A percentile compares a stretch with the other conserved stretches of the same genome.
phyloP scores from a whole-genome alignment of 1,140 invertebrate genomes.

The Drosophila pseudoobscura region DNA sequence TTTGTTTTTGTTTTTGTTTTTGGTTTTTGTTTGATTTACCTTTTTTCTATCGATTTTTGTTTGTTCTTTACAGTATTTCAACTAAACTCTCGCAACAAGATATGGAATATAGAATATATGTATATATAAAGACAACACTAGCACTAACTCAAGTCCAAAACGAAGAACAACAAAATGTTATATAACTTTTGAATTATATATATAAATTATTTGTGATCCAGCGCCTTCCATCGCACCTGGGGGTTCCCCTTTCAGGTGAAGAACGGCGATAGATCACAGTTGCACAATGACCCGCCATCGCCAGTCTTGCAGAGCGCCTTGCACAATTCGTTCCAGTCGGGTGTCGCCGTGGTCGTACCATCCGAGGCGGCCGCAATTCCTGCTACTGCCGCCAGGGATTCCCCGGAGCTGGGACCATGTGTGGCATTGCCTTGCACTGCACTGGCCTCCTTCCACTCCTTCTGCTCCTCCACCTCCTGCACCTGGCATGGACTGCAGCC shows the following conservation, averaged over 20 bases:
- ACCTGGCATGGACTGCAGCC: conserved; percentile 71
- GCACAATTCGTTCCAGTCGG: conserved; percentile 84
- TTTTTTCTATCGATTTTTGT: conserved; percentile 58
- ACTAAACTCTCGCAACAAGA: conserved; percentile 66
- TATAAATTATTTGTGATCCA: conserved; percentile 53
- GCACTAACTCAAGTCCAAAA: conserved; percentile 67
- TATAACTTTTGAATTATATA: conserved; percentile 59
- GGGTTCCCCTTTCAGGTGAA: conserved; percentile 36
- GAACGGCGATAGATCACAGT: conserved; percentile 85
- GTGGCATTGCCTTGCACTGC: conserved; percentile 43
- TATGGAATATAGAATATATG: conserved; percentile 47
- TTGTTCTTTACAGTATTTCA: conserved; percentile 58
- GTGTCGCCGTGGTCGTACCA: conserved; percentile 27
- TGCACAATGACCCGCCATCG: conserved; percentile 85
- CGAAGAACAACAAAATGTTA: conserved; percentile 47
- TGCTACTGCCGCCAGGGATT: conserved; percentile 3
- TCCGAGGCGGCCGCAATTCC: conserved; percentile 12
- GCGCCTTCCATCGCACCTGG: conserved; percentile 29
- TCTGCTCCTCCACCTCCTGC: conserved; percentile 15
- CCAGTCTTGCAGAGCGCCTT: conserved; percentile 83
- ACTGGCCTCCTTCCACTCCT: conserved; percentile 43
- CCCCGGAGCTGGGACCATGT: conserved; percentile 48
- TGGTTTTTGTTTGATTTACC: conserved; percentile 7
- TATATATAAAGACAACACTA: conserved; percentile 67
- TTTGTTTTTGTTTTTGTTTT: conserved; percentile 25